Conservation (phyloP, 2,113 vertebrate species). For the Entomyzon cyanotis region DNA sequence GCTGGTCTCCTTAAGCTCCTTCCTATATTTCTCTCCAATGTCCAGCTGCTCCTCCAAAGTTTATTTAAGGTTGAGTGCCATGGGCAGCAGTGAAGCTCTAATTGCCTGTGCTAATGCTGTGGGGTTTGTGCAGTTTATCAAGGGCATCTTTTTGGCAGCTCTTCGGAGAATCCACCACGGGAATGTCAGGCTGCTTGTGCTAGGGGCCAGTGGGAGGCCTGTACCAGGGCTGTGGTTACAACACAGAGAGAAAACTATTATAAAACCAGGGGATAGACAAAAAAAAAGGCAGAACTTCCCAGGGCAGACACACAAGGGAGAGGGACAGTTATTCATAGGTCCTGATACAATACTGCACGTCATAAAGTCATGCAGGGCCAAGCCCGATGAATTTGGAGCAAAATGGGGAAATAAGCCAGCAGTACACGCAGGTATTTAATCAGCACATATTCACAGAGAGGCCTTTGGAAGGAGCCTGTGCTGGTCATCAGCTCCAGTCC, state of each 20-base stretch:
- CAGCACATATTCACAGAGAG: constrained; percentile 6
- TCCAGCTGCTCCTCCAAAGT: not conserved
- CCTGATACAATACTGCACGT: not conserved
- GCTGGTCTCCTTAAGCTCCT: not conserved
- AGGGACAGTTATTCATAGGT: not conserved
- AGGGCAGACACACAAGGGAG: not conserved
- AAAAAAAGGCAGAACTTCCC: not conserved
- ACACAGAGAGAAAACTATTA: not conserved
- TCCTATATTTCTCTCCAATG: not conserved
- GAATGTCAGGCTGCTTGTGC: not conserved
- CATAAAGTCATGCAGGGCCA: not conserved
- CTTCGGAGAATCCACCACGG: rapidly evolving
- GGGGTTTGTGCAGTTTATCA: not conserved
- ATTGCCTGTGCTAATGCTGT: not conserved
- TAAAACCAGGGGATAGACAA: not conserved
- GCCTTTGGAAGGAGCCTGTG: not conserved
- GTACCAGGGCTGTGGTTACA: not conserved
- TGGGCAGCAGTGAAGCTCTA: not conserved
- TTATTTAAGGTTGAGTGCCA: not conserved
- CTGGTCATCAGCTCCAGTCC: not conserved
- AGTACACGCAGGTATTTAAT: constrained; percentile 24
- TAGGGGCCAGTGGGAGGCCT: not conserved
- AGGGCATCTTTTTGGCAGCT: not conserved
- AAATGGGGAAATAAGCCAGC: not conserved
- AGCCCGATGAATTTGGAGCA: not conserved